A percentile compares a stretch with the other conserved stretches of the same genome.
phyloP scores from a whole-genome alignment of 2,888 invertebrate genomes.

The Hipparchia semele region DNA sequence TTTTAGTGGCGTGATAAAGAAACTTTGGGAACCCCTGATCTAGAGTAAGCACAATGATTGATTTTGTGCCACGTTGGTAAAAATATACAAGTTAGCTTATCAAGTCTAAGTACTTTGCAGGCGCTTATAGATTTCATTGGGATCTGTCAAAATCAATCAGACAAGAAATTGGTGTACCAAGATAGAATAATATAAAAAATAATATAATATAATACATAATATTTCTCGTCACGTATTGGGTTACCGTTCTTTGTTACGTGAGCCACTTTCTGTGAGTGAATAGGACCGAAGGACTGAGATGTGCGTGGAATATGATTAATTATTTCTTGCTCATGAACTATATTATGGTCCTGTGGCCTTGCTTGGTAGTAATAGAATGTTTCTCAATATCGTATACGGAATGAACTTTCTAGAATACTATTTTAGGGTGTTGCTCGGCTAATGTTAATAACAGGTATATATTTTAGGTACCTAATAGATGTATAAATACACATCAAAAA shows the following conservation, averaged over 20 bases:
- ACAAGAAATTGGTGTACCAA: slow-evolving; percentile 66
- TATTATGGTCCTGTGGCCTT: slow-evolving; percentile 45
- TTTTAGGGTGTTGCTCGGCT: slow-evolving; percentile 3
- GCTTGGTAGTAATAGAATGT: slow-evolving; percentile 40
- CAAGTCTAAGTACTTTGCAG: no score
- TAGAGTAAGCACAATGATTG: no score
- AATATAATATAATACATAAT: slow-evolving; percentile 75
- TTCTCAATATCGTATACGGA: slow-evolving; percentile 41
- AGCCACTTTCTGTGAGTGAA: slow-evolving; percentile 79
- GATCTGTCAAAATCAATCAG: slow-evolving; percentile 63
- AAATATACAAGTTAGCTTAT: no score
- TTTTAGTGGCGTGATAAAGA: no score
- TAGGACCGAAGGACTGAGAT: slow-evolving; percentile 66
- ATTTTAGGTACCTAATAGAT: background rate
- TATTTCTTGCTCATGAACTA: slow-evolving; percentile 64
- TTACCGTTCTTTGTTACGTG: slow-evolving; percentile 81
- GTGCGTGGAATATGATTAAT: slow-evolving; percentile 79
- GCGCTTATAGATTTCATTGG: background rate
- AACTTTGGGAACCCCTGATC: no score
- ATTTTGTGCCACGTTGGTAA: no score
- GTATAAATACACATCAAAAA: no score
- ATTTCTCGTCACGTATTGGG: slow-evolving; percentile 79
- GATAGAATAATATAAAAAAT: slow-evolving; percentile 68
- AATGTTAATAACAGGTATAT: slow-evolving; percentile 3
- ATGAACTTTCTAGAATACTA: slow-evolving; percentile 36